phyloP scores from a whole-genome alignment of 2,797 vertebrate species.

The Pangasius djambal region DNA sequence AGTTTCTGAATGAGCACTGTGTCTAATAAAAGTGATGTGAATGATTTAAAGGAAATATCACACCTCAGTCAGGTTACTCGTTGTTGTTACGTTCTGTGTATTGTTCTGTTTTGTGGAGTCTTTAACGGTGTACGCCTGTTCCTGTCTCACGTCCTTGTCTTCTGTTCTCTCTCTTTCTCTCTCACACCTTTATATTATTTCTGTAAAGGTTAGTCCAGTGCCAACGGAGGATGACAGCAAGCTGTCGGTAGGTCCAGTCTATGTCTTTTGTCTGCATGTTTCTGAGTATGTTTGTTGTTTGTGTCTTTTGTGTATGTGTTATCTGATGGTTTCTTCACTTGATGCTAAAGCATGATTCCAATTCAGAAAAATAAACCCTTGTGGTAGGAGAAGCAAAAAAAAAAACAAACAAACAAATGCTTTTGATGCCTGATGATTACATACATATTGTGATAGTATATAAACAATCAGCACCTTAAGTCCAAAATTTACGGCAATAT shows the following conservation, averaged over 20 bases:
- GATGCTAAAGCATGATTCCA: not conserved
- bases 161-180: slow-evolving; percentile 69
- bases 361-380: not conserved
- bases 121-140: slow-evolving; percentile 62
- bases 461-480: not conserved
- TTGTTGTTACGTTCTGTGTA: not conserved
- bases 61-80: not conserved
- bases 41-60: not conserved
- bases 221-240: slow-evolving; percentile 86
- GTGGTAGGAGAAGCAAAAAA: not conserved
- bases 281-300: slow-evolving; percentile 57
- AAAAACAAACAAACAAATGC: no score
- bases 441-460: not conserved
- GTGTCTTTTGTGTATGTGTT: slow-evolving; percentile 46
- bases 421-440: not conserved
- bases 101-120: slow-evolving; percentile 45
- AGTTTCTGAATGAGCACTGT: not conserved
- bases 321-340: slow-evolving; percentile 39
- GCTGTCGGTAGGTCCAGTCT: slow-evolving; percentile 88
- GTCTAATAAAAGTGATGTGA: not conserved
- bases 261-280: slow-evolving; percentile 49
- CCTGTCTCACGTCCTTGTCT: slow-evolving; percentile 77
- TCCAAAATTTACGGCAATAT: not conserved
- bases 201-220: slow-evolving; percentile 80
- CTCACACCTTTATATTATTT: slow-evolving; percentile 71